These are phyloP conservation scores for Pentalonia nigronervosa DNA, from an alignment of 1,140 invertebrate genomes.

Conservation along the genomic window DNA sequence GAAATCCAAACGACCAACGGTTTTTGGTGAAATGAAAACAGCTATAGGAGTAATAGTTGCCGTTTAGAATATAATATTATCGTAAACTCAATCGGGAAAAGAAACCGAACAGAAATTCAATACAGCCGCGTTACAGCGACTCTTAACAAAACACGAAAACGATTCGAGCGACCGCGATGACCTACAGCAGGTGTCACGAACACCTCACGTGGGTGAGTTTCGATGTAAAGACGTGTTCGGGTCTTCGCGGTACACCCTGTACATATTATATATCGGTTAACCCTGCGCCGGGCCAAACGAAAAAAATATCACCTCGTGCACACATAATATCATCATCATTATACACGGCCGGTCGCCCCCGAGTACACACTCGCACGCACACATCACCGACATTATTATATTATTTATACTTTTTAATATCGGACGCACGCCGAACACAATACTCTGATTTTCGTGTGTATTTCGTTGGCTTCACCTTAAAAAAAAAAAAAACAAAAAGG, in stretches of 20 bases:
- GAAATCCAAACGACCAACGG: not conserved
- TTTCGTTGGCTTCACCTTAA: conserved; percentile 1
- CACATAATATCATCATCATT: not conserved
- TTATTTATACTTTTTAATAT: not conserved
- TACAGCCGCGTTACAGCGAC: not conserved
- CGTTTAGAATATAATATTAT: not conserved
- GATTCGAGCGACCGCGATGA: not conserved
- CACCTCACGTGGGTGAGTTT: not conserved
- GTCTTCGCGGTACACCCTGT: not conserved
- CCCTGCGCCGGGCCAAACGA: not conserved
- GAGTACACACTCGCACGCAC: not conserved
- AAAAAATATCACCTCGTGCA: not conserved
- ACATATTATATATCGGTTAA: not conserved
- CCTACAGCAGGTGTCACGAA: not conserved
- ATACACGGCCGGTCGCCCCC: not conserved
- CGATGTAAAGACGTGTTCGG: not conserved
- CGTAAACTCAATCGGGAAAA: not conserved
- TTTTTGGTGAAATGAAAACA: not conserved
- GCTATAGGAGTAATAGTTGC: not conserved
- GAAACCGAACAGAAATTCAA: not conserved
- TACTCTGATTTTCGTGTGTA: conserved; percentile 6
- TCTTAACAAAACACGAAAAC: not conserved
- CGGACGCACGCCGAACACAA: not conserved
- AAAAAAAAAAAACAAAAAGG: not conserved
- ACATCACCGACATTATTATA: not conserved